Conservation (phyloP, 2,113 vertebrate species). For the Cisticola juncidis region DNA sequence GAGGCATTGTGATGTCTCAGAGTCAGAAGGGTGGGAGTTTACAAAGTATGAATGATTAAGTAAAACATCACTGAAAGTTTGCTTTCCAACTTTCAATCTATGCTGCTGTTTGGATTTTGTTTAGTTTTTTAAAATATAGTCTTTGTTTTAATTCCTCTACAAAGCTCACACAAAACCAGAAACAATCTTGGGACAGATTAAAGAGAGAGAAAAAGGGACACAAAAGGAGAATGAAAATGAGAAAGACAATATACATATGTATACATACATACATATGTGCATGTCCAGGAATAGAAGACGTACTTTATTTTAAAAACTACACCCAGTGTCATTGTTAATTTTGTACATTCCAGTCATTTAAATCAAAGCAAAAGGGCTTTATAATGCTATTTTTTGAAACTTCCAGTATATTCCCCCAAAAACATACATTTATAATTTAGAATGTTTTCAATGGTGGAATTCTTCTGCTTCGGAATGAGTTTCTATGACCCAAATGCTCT, state of each 20-base stretch:
- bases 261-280: fast-evolving
- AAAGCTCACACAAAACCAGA: not conserved
- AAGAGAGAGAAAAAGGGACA: not conserved
- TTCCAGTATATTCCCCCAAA: not conserved
- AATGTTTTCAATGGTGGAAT: not conserved
- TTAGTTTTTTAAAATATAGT: not conserved
- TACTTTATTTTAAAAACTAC: not conserved
- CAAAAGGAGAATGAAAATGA: not conserved
- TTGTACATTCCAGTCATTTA: not conserved
- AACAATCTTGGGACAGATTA: not conserved
- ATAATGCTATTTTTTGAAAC: not conserved
- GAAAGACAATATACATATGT: fast-evolving
- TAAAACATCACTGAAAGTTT: not conserved
- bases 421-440: not conserved
- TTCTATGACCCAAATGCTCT: not conserved
- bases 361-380: not conserved
- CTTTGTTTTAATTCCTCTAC: not conserved
- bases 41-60: not conserved
- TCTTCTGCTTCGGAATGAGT: not conserved
- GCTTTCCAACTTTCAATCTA: not conserved
- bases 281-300: not conserved
- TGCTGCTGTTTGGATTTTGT: not conserved
- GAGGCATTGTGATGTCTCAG: not conserved
- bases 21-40: not conserved
- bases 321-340: not conserved